Conservation (phyloP, 2,113 vertebrate genomes). For the Chionis minor region DNA sequence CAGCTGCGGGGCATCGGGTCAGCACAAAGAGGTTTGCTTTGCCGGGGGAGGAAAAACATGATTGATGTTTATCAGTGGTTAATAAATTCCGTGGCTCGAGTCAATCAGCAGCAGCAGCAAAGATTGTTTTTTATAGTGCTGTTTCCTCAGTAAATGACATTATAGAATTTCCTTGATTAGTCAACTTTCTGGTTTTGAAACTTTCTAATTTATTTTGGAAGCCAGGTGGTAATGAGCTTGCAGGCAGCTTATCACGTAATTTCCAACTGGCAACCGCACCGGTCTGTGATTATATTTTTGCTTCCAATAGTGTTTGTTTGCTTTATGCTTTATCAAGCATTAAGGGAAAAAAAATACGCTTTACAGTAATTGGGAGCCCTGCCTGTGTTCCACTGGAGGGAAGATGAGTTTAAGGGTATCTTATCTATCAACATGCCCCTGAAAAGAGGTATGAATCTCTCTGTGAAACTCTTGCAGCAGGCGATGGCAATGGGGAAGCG, state of each 20-base stretch:
- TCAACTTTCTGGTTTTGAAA: slow-evolving; percentile 18
- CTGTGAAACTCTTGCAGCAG: not conserved
- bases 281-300: not conserved
- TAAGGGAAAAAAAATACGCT: not conserved
- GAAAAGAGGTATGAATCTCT: not conserved
- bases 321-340: not conserved
- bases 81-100: not conserved
- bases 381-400: not conserved
- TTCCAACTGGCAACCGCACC: not conserved
- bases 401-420: not conserved
- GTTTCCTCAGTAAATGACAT: not conserved
- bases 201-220: not conserved
- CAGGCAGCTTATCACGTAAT: not conserved
- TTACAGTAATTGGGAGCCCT: not conserved
- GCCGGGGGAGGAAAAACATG: not conserved
- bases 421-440: not conserved
- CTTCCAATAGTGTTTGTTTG: not conserved
- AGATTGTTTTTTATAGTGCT: not conserved
- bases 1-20: not conserved
- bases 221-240: not conserved
- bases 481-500: not conserved
- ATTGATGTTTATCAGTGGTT: not conserved
- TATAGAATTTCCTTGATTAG: slow-evolving; percentile 31
- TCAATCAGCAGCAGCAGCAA: not conserved
- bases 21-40: not conserved